phyloP scores from a whole-genome alignment of 2,113 vertebrate species.

The Ameiurus melas region DNA sequence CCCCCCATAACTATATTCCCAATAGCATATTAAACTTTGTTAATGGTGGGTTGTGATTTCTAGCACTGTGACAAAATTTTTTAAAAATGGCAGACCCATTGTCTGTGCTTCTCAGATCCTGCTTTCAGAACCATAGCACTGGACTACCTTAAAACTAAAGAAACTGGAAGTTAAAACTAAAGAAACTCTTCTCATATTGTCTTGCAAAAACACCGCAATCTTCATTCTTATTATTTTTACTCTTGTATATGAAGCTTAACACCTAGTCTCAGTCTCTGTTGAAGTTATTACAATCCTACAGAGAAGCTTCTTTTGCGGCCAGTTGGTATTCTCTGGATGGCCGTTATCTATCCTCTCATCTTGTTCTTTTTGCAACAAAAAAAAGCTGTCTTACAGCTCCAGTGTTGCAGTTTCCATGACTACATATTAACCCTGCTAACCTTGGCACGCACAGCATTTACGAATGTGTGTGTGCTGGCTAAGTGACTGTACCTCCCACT shows the following conservation, averaged over 20 bases:
- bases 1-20: too few species aligned
- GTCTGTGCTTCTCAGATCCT: not conserved
- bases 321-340: not conserved
- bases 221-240: slow-evolving; percentile 1
- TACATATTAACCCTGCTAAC: slow-evolving; percentile 56
- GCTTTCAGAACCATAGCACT: not conserved
- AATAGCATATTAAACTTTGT: not conserved
- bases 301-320: not conserved
- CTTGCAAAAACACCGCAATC: slow-evolving; percentile 22
- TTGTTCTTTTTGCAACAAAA: slow-evolving; percentile 36
- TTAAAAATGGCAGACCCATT: too few species aligned
- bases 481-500: slow-evolving; percentile 48
- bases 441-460: slow-evolving; percentile 47
- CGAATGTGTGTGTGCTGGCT: slow-evolving; percentile 35
- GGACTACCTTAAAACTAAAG: not conserved
- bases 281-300: not conserved
- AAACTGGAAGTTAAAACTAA: not conserved
- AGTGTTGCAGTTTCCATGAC: slow-evolving; percentile 60
- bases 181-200: not conserved
- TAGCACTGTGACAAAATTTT: not conserved
- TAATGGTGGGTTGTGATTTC: not conserved
- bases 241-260: not conserved
- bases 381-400: slow-evolving; percentile 46
- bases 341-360: slow-evolving; percentile 26
- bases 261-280: not conserved